Conservation (phyloP, 2,797 vertebrate genomes). For the Artibeus lituratus region DNA sequence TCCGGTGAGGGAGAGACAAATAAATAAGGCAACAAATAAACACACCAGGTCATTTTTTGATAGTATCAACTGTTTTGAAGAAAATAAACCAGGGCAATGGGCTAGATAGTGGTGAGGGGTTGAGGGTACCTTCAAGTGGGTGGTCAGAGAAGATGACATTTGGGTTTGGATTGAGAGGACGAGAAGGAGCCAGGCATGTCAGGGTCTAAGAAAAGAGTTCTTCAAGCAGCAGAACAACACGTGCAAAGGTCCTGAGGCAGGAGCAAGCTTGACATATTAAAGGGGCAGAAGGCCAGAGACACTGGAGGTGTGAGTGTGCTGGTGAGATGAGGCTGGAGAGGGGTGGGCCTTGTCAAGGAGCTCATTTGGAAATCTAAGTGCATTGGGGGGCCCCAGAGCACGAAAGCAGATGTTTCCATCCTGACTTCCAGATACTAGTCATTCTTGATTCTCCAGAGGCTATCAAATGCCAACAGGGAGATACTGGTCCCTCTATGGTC, state of each 20-base stretch:
- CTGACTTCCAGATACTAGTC: background rate
- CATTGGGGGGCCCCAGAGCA: background rate
- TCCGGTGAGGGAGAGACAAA: background rate
- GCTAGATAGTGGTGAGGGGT: background rate
- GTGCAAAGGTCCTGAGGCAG: background rate
- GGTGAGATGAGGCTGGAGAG: background rate
- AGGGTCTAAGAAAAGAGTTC: background rate
- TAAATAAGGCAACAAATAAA: constrained; percentile 3
- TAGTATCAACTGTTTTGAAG: background rate
- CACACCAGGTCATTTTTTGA: background rate
- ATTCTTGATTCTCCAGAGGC: background rate
- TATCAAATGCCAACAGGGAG: background rate
- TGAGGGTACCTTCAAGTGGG: background rate
- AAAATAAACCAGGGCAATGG: constrained; percentile 5
- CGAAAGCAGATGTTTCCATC: background rate
- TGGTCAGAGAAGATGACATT: background rate
- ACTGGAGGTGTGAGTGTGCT: background rate
- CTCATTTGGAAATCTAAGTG: background rate
- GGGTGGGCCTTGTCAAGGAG: background rate
- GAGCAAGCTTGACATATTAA: background rate
- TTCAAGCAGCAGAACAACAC: background rate
- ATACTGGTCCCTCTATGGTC: background rate
- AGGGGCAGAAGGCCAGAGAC: background rate
- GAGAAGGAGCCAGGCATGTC: background rate
- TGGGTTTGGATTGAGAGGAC: background rate